Evolutionary conservation across 2,797 vertebrate species (phyloP).

Genomic region (Myiotriccus ornatus): DNA sequence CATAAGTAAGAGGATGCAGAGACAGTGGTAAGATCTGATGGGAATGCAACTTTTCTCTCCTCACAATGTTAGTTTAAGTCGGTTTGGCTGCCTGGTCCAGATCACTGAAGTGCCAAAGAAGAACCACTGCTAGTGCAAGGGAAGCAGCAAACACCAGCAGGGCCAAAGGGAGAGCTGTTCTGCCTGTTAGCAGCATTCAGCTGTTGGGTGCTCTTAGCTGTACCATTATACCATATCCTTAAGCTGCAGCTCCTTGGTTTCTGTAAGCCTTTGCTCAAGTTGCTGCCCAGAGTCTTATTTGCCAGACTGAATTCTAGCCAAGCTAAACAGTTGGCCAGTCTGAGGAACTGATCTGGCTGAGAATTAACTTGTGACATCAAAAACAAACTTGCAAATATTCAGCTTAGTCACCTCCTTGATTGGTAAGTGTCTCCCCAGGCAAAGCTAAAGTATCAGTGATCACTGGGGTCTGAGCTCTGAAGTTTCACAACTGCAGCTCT

Average conservation of each 20-base stretch:
- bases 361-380: background rate
- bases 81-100: background rate
- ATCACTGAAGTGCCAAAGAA: background rate
- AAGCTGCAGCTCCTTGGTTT: background rate
- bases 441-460: rapidly evolving
- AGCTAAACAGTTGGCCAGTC: background rate
- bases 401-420: background rate
- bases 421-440: background rate
- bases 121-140: background rate
- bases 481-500: background rate
- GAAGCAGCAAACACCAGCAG: background rate
- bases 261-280: background rate
- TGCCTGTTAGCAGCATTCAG: background rate
- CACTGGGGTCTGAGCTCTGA: background rate
- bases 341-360: background rate
- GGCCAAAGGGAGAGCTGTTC: background rate
- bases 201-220: background rate
- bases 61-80: background rate
- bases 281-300: background rate
- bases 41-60: background rate
- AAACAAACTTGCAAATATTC: background rate
- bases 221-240: background rate
- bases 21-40: background rate
- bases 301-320: background rate
- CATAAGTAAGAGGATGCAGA: background rate